Conservation (phyloP, 1,140 invertebrate genomes). For the Drosophila cardini region DNA sequence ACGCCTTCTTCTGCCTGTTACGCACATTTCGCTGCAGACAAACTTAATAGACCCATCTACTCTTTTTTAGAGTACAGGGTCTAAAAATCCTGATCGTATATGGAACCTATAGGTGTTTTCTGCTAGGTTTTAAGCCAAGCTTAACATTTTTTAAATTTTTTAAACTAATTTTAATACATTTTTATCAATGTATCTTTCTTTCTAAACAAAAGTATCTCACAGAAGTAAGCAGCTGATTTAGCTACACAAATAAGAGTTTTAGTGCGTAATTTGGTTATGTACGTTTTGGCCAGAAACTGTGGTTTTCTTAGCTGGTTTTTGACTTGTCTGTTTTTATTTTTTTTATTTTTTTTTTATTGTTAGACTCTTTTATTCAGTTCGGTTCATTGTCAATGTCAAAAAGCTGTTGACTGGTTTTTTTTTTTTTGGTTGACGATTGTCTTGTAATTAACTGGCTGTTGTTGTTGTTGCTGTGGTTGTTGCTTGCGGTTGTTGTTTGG, state of each 20-base stretch:
- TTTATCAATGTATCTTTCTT: too few relatives aligned
- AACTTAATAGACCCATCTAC: too few relatives aligned
- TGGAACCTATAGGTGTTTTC: too few relatives aligned
- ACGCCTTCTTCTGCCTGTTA: too few relatives aligned
- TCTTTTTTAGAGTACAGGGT: too few relatives aligned
- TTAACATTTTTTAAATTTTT: too few relatives aligned
- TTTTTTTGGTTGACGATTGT: constrained; percentile 63
- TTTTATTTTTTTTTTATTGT: constrained; percentile 15
- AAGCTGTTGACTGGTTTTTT: constrained; percentile 56
- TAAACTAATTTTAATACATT: too few relatives aligned
- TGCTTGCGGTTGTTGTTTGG: constrained; percentile 44
- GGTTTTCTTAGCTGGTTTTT: constrained; percentile 3
- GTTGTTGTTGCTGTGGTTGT: constrained; percentile 32
- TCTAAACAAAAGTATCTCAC: constrained; percentile 26
- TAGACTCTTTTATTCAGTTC: constrained; percentile 19
- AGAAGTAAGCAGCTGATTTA: constrained; percentile 5
- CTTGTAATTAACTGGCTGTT: constrained; percentile 67
- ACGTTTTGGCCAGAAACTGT: constrained; percentile 56
- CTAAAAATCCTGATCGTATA: too few relatives aligned
- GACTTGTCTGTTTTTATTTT: too few relatives aligned
- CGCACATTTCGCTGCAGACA: too few relatives aligned
- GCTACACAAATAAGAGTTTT: background rate
- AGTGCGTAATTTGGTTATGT: constrained; percentile 66
- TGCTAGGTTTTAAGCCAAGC: too few relatives aligned
- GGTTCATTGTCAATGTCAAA: constrained; percentile 79